Conservation (phyloP, 1,140 invertebrate genomes). For the Parapsyche elsis region DNA sequence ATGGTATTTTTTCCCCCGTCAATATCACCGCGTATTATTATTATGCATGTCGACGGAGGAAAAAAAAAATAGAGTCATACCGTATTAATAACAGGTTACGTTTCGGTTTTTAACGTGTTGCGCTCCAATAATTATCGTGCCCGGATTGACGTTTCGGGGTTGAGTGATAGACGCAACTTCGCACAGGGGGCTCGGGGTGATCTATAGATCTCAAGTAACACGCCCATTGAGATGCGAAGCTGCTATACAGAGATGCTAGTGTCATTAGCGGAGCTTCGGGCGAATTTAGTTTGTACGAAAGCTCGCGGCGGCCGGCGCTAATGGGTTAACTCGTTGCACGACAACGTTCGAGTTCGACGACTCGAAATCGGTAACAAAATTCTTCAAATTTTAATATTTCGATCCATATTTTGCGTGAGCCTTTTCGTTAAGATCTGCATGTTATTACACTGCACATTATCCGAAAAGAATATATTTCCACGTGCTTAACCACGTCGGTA, state of each 20-base stretch:
- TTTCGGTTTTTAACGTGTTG: constrained; percentile 9
- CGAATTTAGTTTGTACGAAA: constrained; percentile 10
- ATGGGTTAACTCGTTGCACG: constrained; percentile 27
- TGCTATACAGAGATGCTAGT: neutral
- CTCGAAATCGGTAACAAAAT: too few species aligned
- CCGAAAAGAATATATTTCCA: too few species aligned
- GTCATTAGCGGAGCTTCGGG: constrained; percentile 37
- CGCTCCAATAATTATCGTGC: constrained; percentile 16
- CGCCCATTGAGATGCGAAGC: neutral
- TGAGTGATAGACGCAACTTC: neutral
- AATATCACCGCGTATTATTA: neutral
- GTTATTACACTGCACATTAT: too few species aligned
- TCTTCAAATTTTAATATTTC: too few species aligned
- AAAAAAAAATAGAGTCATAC: constrained; percentile 17
- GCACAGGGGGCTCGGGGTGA: constrained; percentile 2
- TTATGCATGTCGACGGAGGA: neutral
- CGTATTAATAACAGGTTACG: constrained; percentile 15
- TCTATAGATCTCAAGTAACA: constrained; percentile 27
- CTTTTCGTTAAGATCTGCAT: too few species aligned
- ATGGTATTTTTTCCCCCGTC: neutral
- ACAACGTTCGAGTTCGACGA: too few species aligned
- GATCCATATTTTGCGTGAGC: neutral
- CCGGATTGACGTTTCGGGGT: constrained; percentile 22
- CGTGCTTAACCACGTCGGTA: neutral
- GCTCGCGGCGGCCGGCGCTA: neutral